Evolutionary conservation across 2,797 vertebrate genomes (phyloP), one percentile per base, ranked within the genome.

Genomic region (Diceros bicornis): DNA sequence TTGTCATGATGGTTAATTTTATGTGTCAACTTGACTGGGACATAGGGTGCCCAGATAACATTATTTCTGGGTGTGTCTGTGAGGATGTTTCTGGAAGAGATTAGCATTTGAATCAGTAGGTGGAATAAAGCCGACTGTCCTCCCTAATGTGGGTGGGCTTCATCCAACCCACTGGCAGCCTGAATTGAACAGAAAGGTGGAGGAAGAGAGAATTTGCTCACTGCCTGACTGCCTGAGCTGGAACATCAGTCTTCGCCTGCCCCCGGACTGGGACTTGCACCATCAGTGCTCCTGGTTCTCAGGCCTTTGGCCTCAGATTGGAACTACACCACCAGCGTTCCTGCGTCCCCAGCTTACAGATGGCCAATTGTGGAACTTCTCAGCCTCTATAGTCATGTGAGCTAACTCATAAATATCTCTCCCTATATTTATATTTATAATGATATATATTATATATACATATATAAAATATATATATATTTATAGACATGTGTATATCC

Each of bases 1-100:
- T 75, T 87, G 25, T 50, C 29, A 7, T 71, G n/a, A 89, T n/a
- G 18, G 29, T 71, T 92, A 61, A 69, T 55, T 84, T 52, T 44
- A 77, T 44, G 21, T 32, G 27, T 34, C 83, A 41, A 2, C 10
- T 20, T 55, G 85, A 52, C 52, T 61, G 29, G 55, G 34, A 21
- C 34, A 78, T 2, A 4, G 47, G 32, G 25, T 25, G 3, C 21
- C 12, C 55, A 78, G 71, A 18, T 55, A 89, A 55, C 41, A 32
- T 77, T 77, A 71, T 74, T 44, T 77, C 62, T 71, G 68, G 52
- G 44, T 84, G 18, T 17, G 27, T 77, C 41, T 78, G 9, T 23
- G 61, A 41, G 16, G 34, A 50, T 62, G 34, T 78, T 96, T 83
- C 27, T 4, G 52, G 9, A 61, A 62, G 62, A 32, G 29, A 69